phyloP scores from a whole-genome alignment of 1,140 invertebrate genomes.

The Drosophila dunni region DNA sequence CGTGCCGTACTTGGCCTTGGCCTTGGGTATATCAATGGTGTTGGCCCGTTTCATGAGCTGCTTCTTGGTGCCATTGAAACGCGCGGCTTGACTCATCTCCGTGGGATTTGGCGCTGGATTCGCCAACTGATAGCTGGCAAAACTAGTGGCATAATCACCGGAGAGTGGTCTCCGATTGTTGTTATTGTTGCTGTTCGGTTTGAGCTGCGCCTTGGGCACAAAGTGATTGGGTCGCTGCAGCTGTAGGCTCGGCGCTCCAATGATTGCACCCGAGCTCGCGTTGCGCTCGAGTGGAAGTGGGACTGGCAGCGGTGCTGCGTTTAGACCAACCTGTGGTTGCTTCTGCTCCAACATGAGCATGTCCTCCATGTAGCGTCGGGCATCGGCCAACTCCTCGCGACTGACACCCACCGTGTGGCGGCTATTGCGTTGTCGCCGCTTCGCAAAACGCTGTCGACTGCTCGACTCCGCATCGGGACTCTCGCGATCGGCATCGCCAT shows the following conservation, averaged over 20 bases:
- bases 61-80: constrained; percentile 88
- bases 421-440: constrained; percentile 85
- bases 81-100: constrained; percentile 36
- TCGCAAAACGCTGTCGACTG: constrained; percentile 80
- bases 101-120: constrained; percentile 1
- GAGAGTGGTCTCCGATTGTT: constrained; percentile 62
- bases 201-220: constrained; percentile 50
- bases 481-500: neutral
- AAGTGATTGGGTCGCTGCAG: constrained; percentile 77
- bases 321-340: constrained; percentile 27
- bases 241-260: constrained; percentile 73
- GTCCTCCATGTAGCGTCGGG: constrained; percentile 89
- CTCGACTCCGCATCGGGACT: constrained; percentile 47
- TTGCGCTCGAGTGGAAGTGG: constrained; percentile 67
- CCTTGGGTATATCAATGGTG: constrained; percentile 94
- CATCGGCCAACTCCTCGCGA: constrained; percentile 90
- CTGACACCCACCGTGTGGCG: constrained; percentile 93
- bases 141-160: constrained; percentile 74
- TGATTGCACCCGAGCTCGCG: constrained; percentile 69
- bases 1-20: constrained; percentile 62
- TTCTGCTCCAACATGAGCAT: constrained; percentile 85
- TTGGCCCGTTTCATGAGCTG: constrained; percentile 93
- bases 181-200: constrained; percentile 17
- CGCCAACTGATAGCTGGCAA: constrained; percentile 50
- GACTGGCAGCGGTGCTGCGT: constrained; percentile 28